A percentile compares a stretch with the other conserved stretches of the same genome.
Evolutionary conservation across 2,113 vertebrate genomes (phyloP).

Genomic region (Chloebia gouldiae): DNA sequence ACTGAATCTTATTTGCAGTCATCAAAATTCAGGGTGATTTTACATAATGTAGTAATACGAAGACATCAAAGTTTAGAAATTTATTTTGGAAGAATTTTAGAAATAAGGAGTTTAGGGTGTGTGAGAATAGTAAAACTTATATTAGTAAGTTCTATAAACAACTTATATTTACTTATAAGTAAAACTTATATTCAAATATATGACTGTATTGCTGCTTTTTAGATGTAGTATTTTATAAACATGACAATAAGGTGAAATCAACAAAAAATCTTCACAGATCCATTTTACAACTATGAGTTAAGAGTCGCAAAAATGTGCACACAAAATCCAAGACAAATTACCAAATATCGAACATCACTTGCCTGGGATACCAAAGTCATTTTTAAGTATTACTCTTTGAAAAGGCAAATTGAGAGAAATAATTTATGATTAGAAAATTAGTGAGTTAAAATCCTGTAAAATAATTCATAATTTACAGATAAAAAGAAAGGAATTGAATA

Average conservation of each 20-base stretch:
- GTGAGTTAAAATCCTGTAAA: background rate
- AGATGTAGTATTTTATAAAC: background rate
- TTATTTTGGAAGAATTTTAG: background rate
- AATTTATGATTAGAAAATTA: background rate
- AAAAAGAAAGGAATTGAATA: background rate
- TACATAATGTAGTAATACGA: background rate
- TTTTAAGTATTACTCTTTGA: background rate
- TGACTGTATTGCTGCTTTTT: fast-evolving
- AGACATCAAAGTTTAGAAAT: background rate
- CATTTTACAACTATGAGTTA: background rate
- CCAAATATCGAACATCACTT: background rate
- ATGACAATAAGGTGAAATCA: background rate
- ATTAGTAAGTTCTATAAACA: too few species aligned
- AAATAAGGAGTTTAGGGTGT: background rate
- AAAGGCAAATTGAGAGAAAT: background rate
- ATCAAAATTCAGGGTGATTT: background rate
- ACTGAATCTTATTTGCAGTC: background rate
- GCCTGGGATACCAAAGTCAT: background rate
- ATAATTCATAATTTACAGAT: background rate
- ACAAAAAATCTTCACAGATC: background rate
- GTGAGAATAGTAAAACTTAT: background rate
- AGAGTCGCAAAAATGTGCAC: fast-evolving
- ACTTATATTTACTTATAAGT: too few species aligned
- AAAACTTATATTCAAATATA: background rate
- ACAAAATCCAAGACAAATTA: background rate